Percentiles rank a stretch among this genome's conserved stretches.
Conservation (phyloP, 2,888 invertebrate genomes). For the Acanthosepion lycidas region DNA sequence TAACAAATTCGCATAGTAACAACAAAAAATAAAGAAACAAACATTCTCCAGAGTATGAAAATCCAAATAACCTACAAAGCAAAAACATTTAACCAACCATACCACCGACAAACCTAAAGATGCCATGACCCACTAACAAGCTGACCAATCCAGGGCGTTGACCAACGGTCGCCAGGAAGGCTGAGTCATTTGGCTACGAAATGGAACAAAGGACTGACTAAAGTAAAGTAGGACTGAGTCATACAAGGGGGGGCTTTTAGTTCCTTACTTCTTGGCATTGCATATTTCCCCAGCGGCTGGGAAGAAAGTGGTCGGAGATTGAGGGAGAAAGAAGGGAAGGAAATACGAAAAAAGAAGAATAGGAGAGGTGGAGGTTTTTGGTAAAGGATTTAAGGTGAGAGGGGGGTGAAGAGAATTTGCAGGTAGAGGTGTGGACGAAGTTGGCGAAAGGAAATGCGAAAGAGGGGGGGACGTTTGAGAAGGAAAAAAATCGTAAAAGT, state of each 20-base stretch:
- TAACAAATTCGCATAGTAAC: background rate
- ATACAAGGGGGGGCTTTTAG: background rate
- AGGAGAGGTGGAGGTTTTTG: background rate
- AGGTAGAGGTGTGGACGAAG: too few species aligned
- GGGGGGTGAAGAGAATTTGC: background rate
- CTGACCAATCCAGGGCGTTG: constrained; percentile 33
- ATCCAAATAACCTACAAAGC: background rate
- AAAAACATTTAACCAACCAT: background rate
- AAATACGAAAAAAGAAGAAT: background rate
- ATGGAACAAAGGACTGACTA: background rate
- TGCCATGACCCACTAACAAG: constrained; percentile 13
- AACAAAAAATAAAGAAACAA: background rate
- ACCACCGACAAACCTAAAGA: background rate
- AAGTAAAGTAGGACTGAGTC: background rate
- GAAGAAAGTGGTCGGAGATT: background rate
- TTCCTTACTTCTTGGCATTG: constrained; percentile 33
- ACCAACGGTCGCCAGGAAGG: background rate
- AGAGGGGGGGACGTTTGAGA: background rate
- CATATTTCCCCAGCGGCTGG: constrained; percentile 8
- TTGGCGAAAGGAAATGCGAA: background rate
- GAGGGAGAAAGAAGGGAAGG: background rate
- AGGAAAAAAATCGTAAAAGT: background rate
- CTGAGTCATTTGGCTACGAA: background rate
- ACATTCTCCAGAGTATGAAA: background rate
- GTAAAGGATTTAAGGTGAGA: background rate